Conservation (phyloP, 2,113 vertebrate genomes). For the Festucalex cinctus region DNA sequence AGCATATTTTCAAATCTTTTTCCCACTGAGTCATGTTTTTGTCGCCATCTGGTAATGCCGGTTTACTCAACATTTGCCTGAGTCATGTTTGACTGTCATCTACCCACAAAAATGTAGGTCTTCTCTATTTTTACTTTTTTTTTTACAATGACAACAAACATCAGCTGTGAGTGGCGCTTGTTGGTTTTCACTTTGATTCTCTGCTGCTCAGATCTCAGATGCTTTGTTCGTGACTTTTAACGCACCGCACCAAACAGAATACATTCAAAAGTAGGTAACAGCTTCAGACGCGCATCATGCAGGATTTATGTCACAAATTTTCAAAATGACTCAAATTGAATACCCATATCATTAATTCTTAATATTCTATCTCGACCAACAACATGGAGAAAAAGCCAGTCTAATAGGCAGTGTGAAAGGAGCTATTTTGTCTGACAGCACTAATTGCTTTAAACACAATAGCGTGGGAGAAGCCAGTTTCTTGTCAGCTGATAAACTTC, state of each 20-base stretch:
- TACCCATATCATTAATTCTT: too few species aligned
- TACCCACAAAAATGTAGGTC: conserved; percentile 5
- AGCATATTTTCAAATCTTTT: conserved; percentile 3
- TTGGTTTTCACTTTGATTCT: neutral
- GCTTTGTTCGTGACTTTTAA: neutral
- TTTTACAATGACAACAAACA: neutral
- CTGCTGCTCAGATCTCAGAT: too few species aligned
- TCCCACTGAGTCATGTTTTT: neutral
- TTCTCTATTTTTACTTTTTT: neutral
- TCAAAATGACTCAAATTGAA: neutral
- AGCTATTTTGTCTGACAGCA: too few species aligned
- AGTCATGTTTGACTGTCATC: neutral
- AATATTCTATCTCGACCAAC: too few species aligned
- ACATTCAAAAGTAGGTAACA: neutral
- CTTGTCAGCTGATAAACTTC: too few species aligned
- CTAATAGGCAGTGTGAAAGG: too few species aligned
- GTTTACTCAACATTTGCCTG: neutral
- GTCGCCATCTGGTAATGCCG: neutral
- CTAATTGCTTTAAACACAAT: too few species aligned
- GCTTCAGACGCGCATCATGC: neutral
- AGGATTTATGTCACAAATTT: neutral
- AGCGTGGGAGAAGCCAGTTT: too few species aligned
- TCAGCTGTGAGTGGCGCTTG: neutral
- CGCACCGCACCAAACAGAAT: neutral
- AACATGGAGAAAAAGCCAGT: too few species aligned